Evolutionary conservation across 2,888 invertebrate genomes (phyloP).

Genomic region (Petrophora chlorosata): DNA sequence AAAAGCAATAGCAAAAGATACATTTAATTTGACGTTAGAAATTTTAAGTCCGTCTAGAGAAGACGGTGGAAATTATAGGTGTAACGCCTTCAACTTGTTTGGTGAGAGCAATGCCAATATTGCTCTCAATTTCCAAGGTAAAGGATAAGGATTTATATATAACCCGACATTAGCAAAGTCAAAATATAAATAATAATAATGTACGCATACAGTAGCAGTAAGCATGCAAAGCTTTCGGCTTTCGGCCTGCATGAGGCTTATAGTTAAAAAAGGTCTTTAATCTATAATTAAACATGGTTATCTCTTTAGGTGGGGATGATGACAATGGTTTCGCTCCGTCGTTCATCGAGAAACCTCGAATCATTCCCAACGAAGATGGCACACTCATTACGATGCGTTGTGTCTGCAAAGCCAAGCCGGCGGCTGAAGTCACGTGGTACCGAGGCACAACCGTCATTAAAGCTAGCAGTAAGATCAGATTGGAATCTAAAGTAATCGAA

Average conservation of each 20-base stretch:
- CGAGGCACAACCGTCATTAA: constrained; percentile 93
- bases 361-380: constrained; percentile 98
- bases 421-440: constrained; percentile 97
- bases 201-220: constrained; percentile 81
- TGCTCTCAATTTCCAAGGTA: constrained; percentile 99
- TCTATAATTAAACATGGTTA: constrained; percentile 32
- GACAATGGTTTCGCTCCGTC: constrained; percentile 97
- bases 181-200: constrained; percentile 44
- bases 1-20: constrained; percentile 94
- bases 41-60: constrained; percentile 97
- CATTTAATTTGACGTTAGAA: constrained; percentile 95
- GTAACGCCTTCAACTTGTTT: constrained; percentile 98
- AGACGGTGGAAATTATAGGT: constrained; percentile 99
- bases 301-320: constrained; percentile 92
- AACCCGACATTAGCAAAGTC: constrained; percentile 39
- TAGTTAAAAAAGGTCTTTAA: constrained; percentile 10
- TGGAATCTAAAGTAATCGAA: constrained; percentile 89
- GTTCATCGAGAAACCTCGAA: constrained; percentile 99
- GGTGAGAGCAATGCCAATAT: constrained; percentile 99
- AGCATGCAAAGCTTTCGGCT: constrained; percentile 76
- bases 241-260: constrained; percentile 67
- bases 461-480: constrained; percentile 93
- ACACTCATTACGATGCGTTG: constrained; percentile 99
- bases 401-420: constrained; percentile 97
- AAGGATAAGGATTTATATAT: constrained; percentile 50